Percentiles rank a stretch among this genome's conserved stretches.
Conservation (phyloP, 2,888 invertebrate species). For the Heteromyza rotundicornis region DNA sequence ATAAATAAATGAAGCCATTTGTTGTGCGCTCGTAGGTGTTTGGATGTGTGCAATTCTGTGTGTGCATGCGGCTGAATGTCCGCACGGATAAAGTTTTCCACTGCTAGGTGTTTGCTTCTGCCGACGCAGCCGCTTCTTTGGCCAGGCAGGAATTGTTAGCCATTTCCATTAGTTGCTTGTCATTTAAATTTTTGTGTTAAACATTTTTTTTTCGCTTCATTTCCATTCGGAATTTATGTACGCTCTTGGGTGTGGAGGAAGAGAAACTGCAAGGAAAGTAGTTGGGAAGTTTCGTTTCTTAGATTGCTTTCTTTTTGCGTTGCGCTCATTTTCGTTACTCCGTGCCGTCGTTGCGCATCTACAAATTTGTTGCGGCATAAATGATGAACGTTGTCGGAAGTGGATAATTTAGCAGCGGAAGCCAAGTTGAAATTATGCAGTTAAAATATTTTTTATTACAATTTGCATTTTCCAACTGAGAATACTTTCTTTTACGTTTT, state of each 20-base stretch:
- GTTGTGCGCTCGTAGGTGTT: slow-evolving; percentile 33
- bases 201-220: slow-evolving; percentile 29
- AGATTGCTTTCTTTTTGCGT: too few relatives aligned
- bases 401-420: neutral
- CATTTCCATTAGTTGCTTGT: slow-evolving; percentile 56
- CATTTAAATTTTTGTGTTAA: slow-evolving; percentile 48
- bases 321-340: neutral
- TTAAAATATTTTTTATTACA: too few relatives aligned
- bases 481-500: too few relatives aligned
- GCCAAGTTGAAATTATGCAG: too few relatives aligned
- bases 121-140: slow-evolving; percentile 18
- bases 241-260: too few relatives aligned
- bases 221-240: too few relatives aligned
- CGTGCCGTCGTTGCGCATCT: neutral
- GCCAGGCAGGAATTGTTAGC: slow-evolving; percentile 42
- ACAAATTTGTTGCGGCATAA: neutral
- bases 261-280: too few relatives aligned
- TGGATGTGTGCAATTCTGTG: neutral
- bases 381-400: neutral
- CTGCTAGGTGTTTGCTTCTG: slow-evolving; percentile 29
- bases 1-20: slow-evolving; percentile 53
- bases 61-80: neutral
- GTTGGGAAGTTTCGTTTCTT: too few relatives aligned
- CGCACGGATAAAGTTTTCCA: slow-evolving; percentile 11
- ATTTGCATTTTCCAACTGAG: too few relatives aligned